phyloP scores from a whole-genome alignment of 92 coral and sea anemone genomes.

The Epizoanthus illoricatus region DNA sequence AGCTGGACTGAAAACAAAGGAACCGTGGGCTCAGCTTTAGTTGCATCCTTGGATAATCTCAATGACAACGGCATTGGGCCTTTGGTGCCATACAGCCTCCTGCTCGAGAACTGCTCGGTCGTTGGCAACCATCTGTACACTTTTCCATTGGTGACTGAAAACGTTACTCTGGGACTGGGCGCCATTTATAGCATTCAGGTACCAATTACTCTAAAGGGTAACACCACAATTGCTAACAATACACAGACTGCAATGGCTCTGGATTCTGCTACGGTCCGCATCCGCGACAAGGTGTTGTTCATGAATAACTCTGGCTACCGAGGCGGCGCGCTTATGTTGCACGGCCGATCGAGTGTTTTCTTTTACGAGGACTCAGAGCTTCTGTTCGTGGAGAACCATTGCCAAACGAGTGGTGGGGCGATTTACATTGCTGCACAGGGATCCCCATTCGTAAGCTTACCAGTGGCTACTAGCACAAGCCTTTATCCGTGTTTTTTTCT shows the following conservation, averaged over 20 bases:
- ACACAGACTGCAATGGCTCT: conserved; percentile 68
- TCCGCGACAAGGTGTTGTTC: conserved; percentile 58
- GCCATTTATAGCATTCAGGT: conserved; percentile 67
- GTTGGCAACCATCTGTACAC: neutral
- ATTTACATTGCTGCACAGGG: conserved; percentile 78
- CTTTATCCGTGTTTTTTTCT: conserved; percentile 73
- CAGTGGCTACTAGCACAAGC: conserved; percentile 51
- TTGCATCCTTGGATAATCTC: conserved; percentile 60
- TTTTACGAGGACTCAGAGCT: conserved; percentile 55
- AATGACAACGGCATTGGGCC: conserved; percentile 82
- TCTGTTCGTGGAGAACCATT: conserved; percentile 55
- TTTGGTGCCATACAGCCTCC: conserved; percentile 55
- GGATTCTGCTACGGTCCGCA: conserved; percentile 55
- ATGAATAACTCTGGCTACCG: conserved; percentile 65
- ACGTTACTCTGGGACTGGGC: conserved; percentile 66
- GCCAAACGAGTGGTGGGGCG: conserved; percentile 84
- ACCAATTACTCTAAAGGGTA: conserved; percentile 56
- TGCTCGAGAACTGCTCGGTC: conserved; percentile 57
- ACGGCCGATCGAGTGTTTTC: conserved; percentile 64
- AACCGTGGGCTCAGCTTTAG: conserved; percentile 82
- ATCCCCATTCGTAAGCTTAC: conserved; percentile 68
- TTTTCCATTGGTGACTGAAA: neutral
- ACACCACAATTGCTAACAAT: conserved; percentile 51
- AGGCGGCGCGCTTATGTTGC: conserved; percentile 86
- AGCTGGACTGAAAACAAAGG: conserved; percentile 57